Percentiles rank a stretch among this genome's conserved stretches.
Evolutionary conservation across 1,140 invertebrate genomes (phyloP).

Genomic region (Drosophila nigromelanica): DNA sequence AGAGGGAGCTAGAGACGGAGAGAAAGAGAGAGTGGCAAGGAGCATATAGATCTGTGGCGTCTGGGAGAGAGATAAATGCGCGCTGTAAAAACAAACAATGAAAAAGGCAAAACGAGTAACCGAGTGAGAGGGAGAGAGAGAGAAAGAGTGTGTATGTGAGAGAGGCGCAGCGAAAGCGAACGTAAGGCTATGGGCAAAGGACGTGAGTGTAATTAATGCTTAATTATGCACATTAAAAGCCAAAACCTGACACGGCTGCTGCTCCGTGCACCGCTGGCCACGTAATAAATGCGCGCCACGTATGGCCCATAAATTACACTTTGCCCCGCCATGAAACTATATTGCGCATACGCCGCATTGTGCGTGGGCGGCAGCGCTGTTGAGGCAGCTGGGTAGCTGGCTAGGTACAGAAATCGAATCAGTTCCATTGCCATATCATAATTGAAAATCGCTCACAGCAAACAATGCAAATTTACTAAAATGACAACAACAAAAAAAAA

Average conservation of each 20-base stretch:
- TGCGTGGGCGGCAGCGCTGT: neutral
- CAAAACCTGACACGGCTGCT: constrained; percentile 65
- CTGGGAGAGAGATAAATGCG: constrained; percentile 53
- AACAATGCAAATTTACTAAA: constrained; percentile 42
- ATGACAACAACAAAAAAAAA: constrained; percentile 35
- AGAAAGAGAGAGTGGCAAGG: neutral
- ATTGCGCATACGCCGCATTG: constrained; percentile 60
- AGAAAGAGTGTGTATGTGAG: neutral
- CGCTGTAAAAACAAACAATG: constrained; percentile 64
- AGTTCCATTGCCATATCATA: constrained; percentile 48
- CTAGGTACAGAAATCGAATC: constrained; percentile 19
- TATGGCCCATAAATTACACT: constrained; percentile 75
- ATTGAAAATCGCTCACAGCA: constrained; percentile 62
- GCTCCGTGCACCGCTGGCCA: constrained; percentile 45
- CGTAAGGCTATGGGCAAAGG: constrained; percentile 1
- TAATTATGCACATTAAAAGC: constrained; percentile 82
- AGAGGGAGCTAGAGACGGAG: neutral
- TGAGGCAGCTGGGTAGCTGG: neutral
- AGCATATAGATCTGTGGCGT: constrained; percentile 15
- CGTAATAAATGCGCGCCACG: constrained; percentile 66
- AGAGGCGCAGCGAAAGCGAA: neutral
- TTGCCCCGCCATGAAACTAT: constrained; percentile 57
- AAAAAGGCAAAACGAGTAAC: constrained; percentile 9
- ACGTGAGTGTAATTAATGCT: constrained; percentile 79
- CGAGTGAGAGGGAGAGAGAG: neutral